A percentile compares a stretch with the other conserved stretches of the same genome.
Evolutionary conservation across 2,888 invertebrate species (phyloP).

Genomic region (Zelleria hepariella): DNA sequence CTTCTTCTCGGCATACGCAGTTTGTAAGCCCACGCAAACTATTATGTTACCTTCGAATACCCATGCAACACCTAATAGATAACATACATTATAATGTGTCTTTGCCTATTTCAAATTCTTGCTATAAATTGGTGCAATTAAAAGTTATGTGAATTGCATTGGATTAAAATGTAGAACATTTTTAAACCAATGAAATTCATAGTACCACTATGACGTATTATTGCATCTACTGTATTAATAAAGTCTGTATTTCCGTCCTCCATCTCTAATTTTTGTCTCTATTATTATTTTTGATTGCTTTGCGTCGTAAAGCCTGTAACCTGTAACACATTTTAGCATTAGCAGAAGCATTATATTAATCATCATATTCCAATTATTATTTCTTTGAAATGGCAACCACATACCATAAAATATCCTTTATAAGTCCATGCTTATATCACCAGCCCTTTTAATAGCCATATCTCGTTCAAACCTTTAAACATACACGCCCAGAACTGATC

Average conservation of each 20-base stretch:
- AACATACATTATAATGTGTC: background rate
- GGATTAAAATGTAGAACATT: too few relatives aligned
- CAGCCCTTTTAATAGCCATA: background rate
- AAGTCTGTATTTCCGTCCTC: too few relatives aligned
- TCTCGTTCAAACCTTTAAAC: background rate
- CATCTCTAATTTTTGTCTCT: too few relatives aligned
- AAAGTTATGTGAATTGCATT: background rate
- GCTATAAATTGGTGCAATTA: background rate
- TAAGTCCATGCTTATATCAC: too few relatives aligned
- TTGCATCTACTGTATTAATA: too few relatives aligned
- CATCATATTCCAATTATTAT: too few relatives aligned
- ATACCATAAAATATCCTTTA: too few relatives aligned
- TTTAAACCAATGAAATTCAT: background rate
- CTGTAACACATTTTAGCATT: too few relatives aligned
- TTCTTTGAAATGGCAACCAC: too few relatives aligned
- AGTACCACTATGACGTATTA: background rate
- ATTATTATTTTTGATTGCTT: too few relatives aligned
- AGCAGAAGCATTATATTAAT: too few relatives aligned
- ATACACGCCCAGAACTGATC: background rate
- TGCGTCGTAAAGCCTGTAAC: too few relatives aligned
- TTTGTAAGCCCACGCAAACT: background rate
- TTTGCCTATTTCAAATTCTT: background rate
- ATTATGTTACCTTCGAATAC: background rate
- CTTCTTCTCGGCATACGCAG: background rate
- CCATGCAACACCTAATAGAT: slow-evolving; percentile 1